Percentiles rank a stretch among this genome's conserved stretches.
phyloP scores from a whole-genome alignment of 2,113 vertebrate genomes.

The Dermatemys mawii region DNA sequence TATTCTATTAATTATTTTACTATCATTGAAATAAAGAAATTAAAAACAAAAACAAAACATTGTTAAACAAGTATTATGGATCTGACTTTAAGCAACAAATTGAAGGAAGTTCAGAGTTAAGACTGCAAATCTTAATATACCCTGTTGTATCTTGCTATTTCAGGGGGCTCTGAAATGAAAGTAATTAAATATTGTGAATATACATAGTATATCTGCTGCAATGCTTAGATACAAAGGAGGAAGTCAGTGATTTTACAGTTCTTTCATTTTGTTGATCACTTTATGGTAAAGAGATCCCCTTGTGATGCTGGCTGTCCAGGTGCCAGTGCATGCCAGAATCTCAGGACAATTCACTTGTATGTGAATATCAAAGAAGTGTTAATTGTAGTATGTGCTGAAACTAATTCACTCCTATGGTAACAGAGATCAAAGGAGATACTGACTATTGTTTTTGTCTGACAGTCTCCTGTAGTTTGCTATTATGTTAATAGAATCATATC shows the following conservation, averaged over 20 bases:
- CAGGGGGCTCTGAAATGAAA: background rate
- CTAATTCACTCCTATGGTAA: too few species aligned
- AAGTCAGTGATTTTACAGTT: background rate
- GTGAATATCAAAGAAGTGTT: too few species aligned
- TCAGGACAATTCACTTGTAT: too few species aligned
- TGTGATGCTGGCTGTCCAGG: background rate
- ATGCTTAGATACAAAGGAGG: background rate
- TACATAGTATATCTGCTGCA: background rate
- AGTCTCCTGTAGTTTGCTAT: too few species aligned
- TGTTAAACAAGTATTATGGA: constrained; percentile 53
- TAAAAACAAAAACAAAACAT: constrained; percentile 55
- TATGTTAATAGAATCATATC: too few species aligned
- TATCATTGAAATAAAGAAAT: constrained; percentile 4
- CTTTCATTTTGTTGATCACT: background rate
- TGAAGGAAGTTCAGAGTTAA: constrained; percentile 64
- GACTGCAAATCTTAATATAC: background rate
- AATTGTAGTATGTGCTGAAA: too few species aligned
- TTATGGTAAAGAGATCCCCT: background rate
- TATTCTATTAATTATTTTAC: background rate
- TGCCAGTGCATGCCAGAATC: too few species aligned
- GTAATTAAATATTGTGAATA: fast-evolving
- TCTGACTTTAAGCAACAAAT: constrained; percentile 57
- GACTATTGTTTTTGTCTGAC: too few species aligned
- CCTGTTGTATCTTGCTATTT: background rate
- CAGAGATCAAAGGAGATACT: too few species aligned